phyloP scores from a whole-genome alignment of 2,888 invertebrate species.

The Drosophila emarginata region DNA sequence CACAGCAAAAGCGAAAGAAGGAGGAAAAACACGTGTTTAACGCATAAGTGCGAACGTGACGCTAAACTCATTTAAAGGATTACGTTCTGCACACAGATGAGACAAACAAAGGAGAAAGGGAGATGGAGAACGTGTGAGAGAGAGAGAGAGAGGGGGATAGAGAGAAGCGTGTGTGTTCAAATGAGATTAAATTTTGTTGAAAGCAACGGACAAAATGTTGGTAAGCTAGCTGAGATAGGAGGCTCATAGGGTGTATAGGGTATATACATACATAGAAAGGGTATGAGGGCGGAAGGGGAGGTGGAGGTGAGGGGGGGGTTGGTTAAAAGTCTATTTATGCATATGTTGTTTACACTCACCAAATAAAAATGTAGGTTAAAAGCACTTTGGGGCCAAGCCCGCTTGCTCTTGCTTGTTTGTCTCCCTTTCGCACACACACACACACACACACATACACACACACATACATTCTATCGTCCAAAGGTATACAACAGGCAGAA shows the following conservation, averaged over 20 bases:
- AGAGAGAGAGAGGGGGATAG: not conserved
- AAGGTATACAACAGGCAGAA: not conserved
- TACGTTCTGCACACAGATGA: slow-evolving; percentile 59
- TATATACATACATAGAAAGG: too few species aligned
- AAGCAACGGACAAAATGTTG: slow-evolving; percentile 52
- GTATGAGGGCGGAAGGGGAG: not conserved
- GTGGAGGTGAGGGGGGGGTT: not conserved
- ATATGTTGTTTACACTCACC: slow-evolving; percentile 55
- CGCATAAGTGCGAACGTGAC: slow-evolving; percentile 79
- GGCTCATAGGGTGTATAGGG: not conserved
- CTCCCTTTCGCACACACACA: not conserved
- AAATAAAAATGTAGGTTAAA: slow-evolving; percentile 69
- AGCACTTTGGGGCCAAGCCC: slow-evolving; percentile 68
- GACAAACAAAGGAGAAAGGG: slow-evolving; percentile 36
- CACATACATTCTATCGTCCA: not conserved
- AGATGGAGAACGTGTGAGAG: slow-evolving; percentile 20
- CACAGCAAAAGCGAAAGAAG: not conserved
- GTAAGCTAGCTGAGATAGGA: slow-evolving; percentile 58
- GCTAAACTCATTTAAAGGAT: slow-evolving; percentile 80
- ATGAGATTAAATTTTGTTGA: slow-evolving; percentile 77
- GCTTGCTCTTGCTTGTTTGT: slow-evolving; percentile 22
- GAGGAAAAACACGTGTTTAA: slow-evolving; percentile 75
- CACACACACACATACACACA: not conserved
- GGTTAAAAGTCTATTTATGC: slow-evolving; percentile 69
- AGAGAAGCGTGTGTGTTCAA: slow-evolving; percentile 50